A percentile compares a stretch with the other conserved stretches of the same genome.
Conservation (phyloP, 2,113 vertebrate species). For the Lagopus leucura region DNA sequence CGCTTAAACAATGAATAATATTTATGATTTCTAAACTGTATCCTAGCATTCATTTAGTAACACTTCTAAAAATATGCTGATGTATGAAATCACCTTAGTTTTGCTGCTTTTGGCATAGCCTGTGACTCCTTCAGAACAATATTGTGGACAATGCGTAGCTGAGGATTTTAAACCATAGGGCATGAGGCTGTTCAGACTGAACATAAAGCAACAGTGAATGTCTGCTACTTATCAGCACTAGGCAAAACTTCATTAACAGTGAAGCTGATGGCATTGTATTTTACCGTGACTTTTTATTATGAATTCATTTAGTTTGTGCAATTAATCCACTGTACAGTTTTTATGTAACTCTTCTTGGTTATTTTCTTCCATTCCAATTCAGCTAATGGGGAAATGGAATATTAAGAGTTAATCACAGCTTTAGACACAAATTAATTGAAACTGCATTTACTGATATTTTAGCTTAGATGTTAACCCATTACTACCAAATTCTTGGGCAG, state of each 20-base stretch:
- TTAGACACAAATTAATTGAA: conserved; percentile 51
- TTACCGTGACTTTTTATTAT: conserved; percentile 63
- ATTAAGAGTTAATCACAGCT: conserved; percentile 72
- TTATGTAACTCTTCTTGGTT: conserved; percentile 67
- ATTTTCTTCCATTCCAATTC: conserved; percentile 71
- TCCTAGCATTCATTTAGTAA: neutral
- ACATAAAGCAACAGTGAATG: conserved; percentile 55
- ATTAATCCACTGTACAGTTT: conserved; percentile 68
- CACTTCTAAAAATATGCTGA: neutral
- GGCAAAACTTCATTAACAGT: conserved; percentile 62
- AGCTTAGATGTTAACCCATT: conserved; percentile 31
- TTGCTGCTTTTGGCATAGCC: conserved; percentile 57
- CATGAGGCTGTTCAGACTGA: conserved; percentile 49
- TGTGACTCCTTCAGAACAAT: conserved; percentile 64
- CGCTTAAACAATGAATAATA: neutral
- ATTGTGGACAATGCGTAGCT: conserved; percentile 48
- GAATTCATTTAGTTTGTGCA: conserved; percentile 67
- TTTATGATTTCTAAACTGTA: neutral
- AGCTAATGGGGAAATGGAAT: conserved; percentile 75
- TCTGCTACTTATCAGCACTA: conserved; percentile 57
- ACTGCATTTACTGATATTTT: conserved; percentile 56
- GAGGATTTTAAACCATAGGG: conserved; percentile 54
- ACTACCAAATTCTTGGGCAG: conserved; percentile 22
- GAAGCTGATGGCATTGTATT: conserved; percentile 39
- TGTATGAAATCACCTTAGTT: neutral